phyloP scores from a whole-genome alignment of 2,888 invertebrate genomes.

The Xanthia togata region DNA sequence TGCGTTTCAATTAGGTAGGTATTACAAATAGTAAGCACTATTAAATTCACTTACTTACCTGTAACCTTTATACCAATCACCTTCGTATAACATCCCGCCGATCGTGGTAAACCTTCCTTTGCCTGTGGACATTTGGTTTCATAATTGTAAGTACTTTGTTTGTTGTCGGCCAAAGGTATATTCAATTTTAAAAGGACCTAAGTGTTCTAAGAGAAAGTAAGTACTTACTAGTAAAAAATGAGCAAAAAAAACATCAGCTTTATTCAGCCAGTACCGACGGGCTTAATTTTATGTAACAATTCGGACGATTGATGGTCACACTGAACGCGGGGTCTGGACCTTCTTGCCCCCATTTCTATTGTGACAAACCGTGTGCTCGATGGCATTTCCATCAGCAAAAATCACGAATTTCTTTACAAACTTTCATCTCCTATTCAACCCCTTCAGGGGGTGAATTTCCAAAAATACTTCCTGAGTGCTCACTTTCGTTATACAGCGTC shows the following conservation, averaged over 20 bases:
- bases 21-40: not conserved
- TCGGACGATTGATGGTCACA: not conserved
- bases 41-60: slow-evolving; percentile 75
- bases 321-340: not conserved
- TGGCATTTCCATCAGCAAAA: not conserved
- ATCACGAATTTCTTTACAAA: not conserved
- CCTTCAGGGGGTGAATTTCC: not conserved
- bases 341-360: no score
- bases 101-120: slow-evolving; percentile 88
- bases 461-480: not conserved
- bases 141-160: not conserved
- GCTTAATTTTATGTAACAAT: not conserved
- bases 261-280: no score
- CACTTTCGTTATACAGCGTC: no score
- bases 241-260: not conserved
- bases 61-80: slow-evolving; percentile 90
- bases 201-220: no score
- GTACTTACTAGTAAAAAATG: no score
- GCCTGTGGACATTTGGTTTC: slow-evolving; percentile 77
- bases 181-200: not conserved
- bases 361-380: no score
- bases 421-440: not conserved
- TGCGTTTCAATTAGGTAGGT: not conserved
- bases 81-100: slow-evolving; percentile 90
- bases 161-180: not conserved